These are phyloP conservation scores for Sternarchorhynchus goeldii DNA, from an alignment of 2,797 vertebrate genomes.

Conservation along the genomic window DNA sequence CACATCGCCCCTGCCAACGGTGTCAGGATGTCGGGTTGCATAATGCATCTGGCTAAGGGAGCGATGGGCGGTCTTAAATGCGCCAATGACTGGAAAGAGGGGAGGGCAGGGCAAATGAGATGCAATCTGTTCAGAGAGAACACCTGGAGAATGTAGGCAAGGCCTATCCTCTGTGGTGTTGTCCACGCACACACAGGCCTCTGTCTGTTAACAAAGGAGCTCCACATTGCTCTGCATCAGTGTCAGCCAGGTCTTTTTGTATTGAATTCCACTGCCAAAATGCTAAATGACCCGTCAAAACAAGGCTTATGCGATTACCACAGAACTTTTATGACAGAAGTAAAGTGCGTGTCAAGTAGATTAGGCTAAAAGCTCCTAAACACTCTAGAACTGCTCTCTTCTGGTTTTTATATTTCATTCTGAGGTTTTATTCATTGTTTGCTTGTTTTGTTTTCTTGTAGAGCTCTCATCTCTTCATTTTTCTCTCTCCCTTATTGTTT, in stretches of 20 bases:
- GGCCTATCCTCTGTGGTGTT: conserved; percentile 34
- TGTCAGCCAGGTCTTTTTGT: conserved; percentile 36
- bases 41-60: conserved; percentile 20
- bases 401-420: too few species aligned
- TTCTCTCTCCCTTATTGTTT: conserved; percentile 1
- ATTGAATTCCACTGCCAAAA: conserved; percentile 37
- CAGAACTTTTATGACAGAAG: conserved; percentile 1
- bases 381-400: not conserved
- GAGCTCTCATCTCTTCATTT: not conserved
- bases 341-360: conserved; percentile 12
- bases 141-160: conserved; percentile 44
- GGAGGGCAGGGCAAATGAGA: conserved; percentile 31
- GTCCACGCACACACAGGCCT: conserved; percentile 34
- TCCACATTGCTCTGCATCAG: conserved; percentile 46
- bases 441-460: not conserved
- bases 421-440: not conserved
- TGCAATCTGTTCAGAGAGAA: conserved; percentile 44
- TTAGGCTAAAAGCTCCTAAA: not conserved
- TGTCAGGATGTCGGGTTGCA: conserved; percentile 23
- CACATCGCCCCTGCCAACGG: conserved; percentile 25
- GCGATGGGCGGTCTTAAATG: conserved; percentile 37
- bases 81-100: conserved; percentile 19
- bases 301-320: conserved; percentile 13
- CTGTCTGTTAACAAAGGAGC: conserved; percentile 44
- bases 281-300: conserved; percentile 42